Evolutionary conservation across 2,888 invertebrate species (phyloP), one percentile per base, ranked within the genome.

Genomic region (Hypomecis punctinalis): DNA sequence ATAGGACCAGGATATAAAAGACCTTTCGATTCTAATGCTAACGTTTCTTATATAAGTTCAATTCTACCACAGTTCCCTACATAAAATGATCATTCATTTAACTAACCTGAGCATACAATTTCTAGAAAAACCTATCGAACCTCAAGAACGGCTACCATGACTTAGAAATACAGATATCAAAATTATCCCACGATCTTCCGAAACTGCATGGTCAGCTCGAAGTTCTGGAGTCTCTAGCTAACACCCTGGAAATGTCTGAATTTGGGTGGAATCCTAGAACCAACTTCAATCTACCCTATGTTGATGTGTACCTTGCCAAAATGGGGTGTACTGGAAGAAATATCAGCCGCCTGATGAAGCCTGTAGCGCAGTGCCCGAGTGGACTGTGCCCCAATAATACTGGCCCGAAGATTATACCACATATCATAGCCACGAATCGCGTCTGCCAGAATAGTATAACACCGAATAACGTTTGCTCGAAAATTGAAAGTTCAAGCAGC

Each of bases 121-220:
- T 87, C 11, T 84, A 92, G 92, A 79, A 76, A 65, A 86, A 87
- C 60, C 64, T 92, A 6, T 76, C 79, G 0, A 8, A 68, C 7
- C 81, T 91, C 61, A 86, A 84, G 67, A 69, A 78, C 0, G 83
- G 78, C 47, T 91, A 91, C 66, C 60, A 76, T 0, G 80, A 85
- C 43, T 74, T 92, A 59, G 89, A 91, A 75, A 62, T 67, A 13
- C 82, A 85, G 65, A 79, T 92, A 39, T 68, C 76, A 0, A 81
- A 75, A 52, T 79, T 88, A 61, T 82, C 90, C 0, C 71, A 81
- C 61, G 87, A 89, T 52, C 61, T 92, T 7, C 90, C 91, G 0
- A 91, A 85, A 67, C 73, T 92, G 7, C 88, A 90, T 79, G 85
- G 86, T 0, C 89, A 92, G 76, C 75, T 91, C 1, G 84, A 86